Evolutionary conservation across 2,797 vertebrate genomes (phyloP), one percentile per base, ranked within the genome.

Genomic region (Arremon aurantiirostris): DNA sequence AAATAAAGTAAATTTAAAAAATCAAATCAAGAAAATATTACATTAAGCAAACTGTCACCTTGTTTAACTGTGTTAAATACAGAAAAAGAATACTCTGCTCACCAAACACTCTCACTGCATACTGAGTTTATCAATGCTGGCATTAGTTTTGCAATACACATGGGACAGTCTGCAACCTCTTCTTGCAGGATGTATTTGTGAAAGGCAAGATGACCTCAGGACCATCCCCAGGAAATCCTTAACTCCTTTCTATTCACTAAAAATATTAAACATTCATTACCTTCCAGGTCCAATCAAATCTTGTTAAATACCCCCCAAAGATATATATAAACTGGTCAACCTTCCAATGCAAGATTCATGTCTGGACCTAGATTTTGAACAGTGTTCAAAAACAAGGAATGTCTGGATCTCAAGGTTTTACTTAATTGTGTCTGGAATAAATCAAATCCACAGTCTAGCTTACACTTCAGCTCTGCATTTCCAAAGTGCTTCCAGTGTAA

Each of bases 391-490:
- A 82, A 26, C 27, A 7, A 82, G 47, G 55, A 92, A 87, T 87
- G 86, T 85, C 90, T 95, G 64, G 44, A 80, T 90, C 52, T 80
- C 49, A 77, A 77, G 7, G 5, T 46, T 90, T 94, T 52, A 52
- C 35, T 95, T 86, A 76, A 69, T 64, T 79, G 59, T 64, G n/a
- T 71, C 64, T 93, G 90, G 64, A 89, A 82, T 80, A 90, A 93
- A 90, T 77, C n/a, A 94, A 82, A 90, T 47, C 64, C 64, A 87
- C 24, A 60, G 42, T 28, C 26, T 32, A 77, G 59, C n/a, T 44
- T 75, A 32, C 49, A 87, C 71, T 93, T 92, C 64, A 81, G 42
- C 16, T 85, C 37, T 75, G 41, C 1, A 3, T 53, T 85, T 94
- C 59, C 3, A 1, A 82, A 75, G 32, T 53, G 10, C 11, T 78